These are phyloP conservation scores for Caloenas nicobarica DNA, from an alignment of 2,113 vertebrate species.

Conservation along the genomic window DNA sequence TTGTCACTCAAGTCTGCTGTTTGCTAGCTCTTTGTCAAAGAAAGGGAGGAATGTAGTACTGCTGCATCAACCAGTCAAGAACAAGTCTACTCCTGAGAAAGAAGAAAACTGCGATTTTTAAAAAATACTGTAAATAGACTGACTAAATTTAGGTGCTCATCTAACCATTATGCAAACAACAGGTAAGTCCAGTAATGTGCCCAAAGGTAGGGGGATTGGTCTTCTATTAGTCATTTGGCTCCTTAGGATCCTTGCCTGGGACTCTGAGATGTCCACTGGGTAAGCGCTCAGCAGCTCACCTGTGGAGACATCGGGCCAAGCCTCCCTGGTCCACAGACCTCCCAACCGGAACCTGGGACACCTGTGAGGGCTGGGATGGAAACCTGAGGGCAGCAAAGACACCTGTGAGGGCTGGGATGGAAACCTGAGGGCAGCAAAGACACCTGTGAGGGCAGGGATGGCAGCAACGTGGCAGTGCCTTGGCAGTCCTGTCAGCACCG, in stretches of 20 bases:
- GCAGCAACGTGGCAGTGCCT: fast-evolving
- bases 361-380: neutral
- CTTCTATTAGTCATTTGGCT: neutral
- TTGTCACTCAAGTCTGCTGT: neutral
- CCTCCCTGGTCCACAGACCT: neutral
- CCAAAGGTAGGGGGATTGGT: neutral
- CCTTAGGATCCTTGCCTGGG: neutral
- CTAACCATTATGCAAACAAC: neutral
- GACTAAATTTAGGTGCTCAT: neutral
- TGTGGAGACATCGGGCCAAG: neutral
- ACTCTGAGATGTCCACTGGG: neutral
- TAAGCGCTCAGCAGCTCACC: fast-evolving
- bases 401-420: neutral
- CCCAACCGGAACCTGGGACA: neutral
- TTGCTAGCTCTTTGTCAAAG: neutral
- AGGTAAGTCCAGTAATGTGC: neutral
- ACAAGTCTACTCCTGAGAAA: neutral
- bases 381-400: neutral
- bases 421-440: neutral
- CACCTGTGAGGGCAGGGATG: no score
- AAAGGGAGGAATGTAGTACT: neutral
- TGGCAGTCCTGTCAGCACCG: neutral
- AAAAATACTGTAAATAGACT: neutral
- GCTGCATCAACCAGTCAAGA: neutral
- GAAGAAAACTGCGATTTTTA: neutral